Evolutionary conservation across 2,113 vertebrate genomes (phyloP), one percentile per base, ranked within the genome.

Genomic region (Chloropsis cyanopogon): DNA sequence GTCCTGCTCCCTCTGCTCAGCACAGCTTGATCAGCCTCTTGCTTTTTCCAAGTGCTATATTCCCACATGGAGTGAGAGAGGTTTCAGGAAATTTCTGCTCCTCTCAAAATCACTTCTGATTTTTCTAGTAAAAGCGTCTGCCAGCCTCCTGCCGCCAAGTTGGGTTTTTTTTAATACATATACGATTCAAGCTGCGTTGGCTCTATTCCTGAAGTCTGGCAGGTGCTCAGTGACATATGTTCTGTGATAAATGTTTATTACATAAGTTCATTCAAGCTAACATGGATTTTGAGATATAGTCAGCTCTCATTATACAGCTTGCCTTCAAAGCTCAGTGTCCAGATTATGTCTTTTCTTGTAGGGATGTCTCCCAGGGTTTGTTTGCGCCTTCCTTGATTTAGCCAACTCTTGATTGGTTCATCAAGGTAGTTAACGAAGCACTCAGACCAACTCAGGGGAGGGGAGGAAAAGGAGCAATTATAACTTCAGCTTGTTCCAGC

Each of bases 81-180:
- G 64, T 90, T 93, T 96, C 88, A 96, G 93, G 84, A 97, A 97
- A 95, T 95, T 97, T 93, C 91, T 94, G 49, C 96, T 97, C 75
- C 93, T 97, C 96, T 95, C 92, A 93, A 97, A 97, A 97, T 95
- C 91, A 90, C 82, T 96, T 96, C 94, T 96, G 93, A 97, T 96
- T 97, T 97, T 97, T 97, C 97, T 97, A 97, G 96, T 97, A 97
- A 97, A 97, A 97, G 80, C 63, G 70, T 96, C 97, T 98, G 95
- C 95, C 94, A 96, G 95, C 88, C 95, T 96, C 95, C 94, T 95
- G 94, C 82, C 75, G 96, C 93, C 97, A 97, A 96, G 85, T 83
- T 83, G 73, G 2, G 65, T 85, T 88, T 93, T 93, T 96, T 92
- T 80, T 81, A 90, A 83, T 95, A 95, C 87, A 92, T 95, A 95